Evolutionary conservation across 2,797 vertebrate genomes (phyloP).

Genomic region (Rhynchotus rufescens): DNA sequence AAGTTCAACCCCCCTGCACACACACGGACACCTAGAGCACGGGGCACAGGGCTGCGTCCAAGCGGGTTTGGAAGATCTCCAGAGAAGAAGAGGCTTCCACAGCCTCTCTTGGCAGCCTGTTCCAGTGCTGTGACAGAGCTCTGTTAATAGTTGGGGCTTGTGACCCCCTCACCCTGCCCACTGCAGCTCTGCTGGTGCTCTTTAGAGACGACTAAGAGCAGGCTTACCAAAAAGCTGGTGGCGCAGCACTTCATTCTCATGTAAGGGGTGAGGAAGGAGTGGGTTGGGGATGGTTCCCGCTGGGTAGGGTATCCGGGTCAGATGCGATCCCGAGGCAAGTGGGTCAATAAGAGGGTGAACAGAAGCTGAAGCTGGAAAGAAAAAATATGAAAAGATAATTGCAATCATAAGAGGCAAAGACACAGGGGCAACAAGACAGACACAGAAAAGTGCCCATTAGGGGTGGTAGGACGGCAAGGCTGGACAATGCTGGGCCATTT

Average conservation of each 20-base stretch:
- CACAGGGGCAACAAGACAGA: background rate
- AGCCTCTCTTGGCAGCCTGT: too few species aligned
- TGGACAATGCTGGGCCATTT: background rate
- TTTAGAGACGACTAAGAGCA: background rate
- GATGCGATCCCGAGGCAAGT: conserved; percentile 94
- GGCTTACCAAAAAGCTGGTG: conserved; percentile 98
- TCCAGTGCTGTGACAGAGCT: background rate
- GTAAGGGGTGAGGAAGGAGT: conserved; percentile 96
- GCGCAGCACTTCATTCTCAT: conserved; percentile 98
- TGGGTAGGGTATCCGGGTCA: conserved; percentile 96
- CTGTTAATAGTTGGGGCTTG: background rate
- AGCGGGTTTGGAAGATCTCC: too few species aligned
- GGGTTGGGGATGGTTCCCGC: conserved; percentile 93
- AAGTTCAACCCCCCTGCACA: too few species aligned
- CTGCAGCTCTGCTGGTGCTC: background rate
- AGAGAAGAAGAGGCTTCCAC: too few species aligned
- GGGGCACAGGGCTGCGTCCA: too few species aligned
- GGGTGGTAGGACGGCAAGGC: background rate
- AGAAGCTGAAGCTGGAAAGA: conserved; percentile 91
- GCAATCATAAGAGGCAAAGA: background rate
- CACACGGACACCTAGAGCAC: too few species aligned
- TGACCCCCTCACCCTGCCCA: rapidly evolving
- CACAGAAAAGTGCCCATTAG: rapidly evolving
- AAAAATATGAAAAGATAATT: background rate
- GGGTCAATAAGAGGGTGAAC: conserved; percentile 99